phyloP scores from a whole-genome alignment of 2,888 invertebrate genomes.

The Volucella bombylans region DNA sequence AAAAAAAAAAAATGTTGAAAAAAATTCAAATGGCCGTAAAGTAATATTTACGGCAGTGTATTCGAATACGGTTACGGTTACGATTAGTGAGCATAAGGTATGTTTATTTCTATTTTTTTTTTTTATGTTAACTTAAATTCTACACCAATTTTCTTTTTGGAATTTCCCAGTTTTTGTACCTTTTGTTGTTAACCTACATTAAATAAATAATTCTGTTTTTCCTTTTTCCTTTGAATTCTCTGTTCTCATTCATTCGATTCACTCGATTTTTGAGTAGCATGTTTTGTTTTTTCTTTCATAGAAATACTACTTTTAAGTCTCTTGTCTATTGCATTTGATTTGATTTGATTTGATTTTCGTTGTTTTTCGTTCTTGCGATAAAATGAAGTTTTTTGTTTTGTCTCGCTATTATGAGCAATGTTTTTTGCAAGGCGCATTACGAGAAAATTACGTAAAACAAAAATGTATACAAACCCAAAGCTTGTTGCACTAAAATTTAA shows the following conservation, averaged over 20 bases:
- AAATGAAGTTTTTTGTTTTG: conserved; percentile 43
- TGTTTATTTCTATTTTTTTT: conserved; percentile 76
- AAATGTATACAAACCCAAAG: conserved; percentile 20
- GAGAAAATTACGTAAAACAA: conserved; percentile 1
- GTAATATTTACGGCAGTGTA: conserved; percentile 74
- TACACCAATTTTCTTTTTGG: conserved; percentile 25
- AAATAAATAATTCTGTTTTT: conserved; percentile 48
- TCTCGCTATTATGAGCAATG: conserved; percentile 51
- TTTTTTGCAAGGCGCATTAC: conserved; percentile 36
- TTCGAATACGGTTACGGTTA: not conserved
- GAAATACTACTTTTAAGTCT: conserved; percentile 22
- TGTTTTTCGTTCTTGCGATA: conserved; percentile 55
- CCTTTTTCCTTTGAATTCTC: conserved; percentile 51
- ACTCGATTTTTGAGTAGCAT: conserved; percentile 45
- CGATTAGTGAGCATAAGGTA: conserved; percentile 83
- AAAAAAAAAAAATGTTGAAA: conserved; percentile 35
- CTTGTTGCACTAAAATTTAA: conserved; percentile 64
- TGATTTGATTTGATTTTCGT: conserved; percentile 55
- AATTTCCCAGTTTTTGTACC: conserved; percentile 60
- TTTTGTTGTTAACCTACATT: too few species aligned
- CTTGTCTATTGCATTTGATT: conserved; percentile 67
- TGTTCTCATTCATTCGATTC: not conserved
- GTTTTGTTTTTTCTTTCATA: conserved; percentile 10
- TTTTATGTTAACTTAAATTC: conserved; percentile 27
- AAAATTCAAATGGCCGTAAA: not conserved